phyloP scores from a whole-genome alignment of 2,797 vertebrate species.

The Pterois miles region DNA sequence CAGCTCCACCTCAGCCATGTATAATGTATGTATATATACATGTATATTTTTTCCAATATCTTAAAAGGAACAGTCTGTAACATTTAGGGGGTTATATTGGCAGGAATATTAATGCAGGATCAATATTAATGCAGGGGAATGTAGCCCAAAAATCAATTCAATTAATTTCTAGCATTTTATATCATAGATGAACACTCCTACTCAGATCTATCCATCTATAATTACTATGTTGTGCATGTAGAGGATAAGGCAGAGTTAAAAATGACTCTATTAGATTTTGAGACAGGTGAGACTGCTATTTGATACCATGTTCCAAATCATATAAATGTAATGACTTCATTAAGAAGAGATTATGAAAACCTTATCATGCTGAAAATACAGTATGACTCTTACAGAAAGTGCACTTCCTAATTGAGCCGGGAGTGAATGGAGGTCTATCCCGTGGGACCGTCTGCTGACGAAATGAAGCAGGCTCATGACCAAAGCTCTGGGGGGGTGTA shows the following conservation, averaged over 20 bases:
- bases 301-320: not conserved
- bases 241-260: not conserved
- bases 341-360: not conserved
- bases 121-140: too few species aligned
- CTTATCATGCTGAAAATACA: conserved; percentile 3
- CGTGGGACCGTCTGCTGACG: conserved; percentile 20
- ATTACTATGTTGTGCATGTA: not conserved
- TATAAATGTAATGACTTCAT: conserved; percentile 5
- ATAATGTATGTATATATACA: too few species aligned
- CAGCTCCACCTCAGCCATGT: not conserved
- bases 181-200: not conserved
- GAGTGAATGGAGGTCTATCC: conserved; percentile 35
- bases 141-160: not conserved
- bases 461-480: conserved; percentile 60
- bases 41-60: not conserved
- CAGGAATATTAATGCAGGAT: too few species aligned
- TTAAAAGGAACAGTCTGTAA: too few species aligned
- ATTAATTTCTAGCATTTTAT: not conserved
- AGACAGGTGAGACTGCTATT: not conserved
- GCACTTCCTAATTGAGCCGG: conserved; percentile 18
- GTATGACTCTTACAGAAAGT: not conserved
- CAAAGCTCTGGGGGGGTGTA: conserved; percentile 26
- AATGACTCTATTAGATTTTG: not conserved
- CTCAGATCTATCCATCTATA: not conserved
- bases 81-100: too few species aligned